Base-by-base conservation (phyloP, 1,140 invertebrate species). In the Calosoma granatense region DNA sequence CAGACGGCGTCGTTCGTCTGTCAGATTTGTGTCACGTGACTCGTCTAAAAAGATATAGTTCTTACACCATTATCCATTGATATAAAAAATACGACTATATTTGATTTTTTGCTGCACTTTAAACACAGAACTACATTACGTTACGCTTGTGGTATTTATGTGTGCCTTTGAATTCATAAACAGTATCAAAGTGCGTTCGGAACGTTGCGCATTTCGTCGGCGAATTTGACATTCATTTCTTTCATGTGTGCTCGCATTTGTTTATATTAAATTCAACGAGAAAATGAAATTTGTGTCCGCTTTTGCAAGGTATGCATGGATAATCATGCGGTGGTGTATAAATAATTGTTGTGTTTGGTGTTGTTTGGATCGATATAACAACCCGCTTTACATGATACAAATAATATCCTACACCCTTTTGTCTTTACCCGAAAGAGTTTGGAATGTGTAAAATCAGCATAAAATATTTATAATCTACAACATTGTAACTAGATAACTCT, bases 11-110 rank as follows among this genome's bases (percentile, higher is more conserved):
- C 41, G 41, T 9, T 6, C 15, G 41, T 47, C 41, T 47, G 41
- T 47, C 41, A 47, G 41, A 47, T 47, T 47, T 47, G 9, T 4
- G 41, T 47, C 41, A 47, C 41, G 41, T 47, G 41, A 47, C 17
- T 17, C 17, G 17, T 47, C 41, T 47, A 47, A 47, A 47, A 47
- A 47, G 41, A 47, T 47, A 12, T 36, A 9, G 26, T 9, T 36
- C 6, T 36, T 36, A 9, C 26, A 6, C 6, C n/a, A 36, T 36
- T 36, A 36, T 36, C 26, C 26, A 36, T 36, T 36, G 26, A n/a
- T 36, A 36, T 36, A 36, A 36, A 36, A 36, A 36, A 36, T 36
- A 36, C n/a, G n/a, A 9, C 6, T 36, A n/a, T n/a, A n/a, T n/a
- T n/a, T 30, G 6, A 14, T 30, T 30, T 30, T 30, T 30, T 30